Conservation (phyloP, 2,888 invertebrate species). For the Phengaris arion region DNA sequence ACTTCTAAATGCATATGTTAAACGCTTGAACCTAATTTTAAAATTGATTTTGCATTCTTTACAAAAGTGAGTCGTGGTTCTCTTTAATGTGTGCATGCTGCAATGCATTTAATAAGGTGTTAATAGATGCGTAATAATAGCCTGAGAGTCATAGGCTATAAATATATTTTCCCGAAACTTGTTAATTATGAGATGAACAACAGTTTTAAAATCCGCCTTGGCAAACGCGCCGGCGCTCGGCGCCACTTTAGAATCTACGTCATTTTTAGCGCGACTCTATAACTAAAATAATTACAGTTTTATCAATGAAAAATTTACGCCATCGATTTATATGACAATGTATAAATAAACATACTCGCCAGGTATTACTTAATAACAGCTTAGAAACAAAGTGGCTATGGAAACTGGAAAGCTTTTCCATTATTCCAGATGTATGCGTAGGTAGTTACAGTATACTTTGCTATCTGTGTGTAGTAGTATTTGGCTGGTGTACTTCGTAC, state of each 20-base stretch:
- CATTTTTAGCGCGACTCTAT: conserved; percentile 15
- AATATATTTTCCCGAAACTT: not conserved
- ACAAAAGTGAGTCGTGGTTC: no score
- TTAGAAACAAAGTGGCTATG: no score
- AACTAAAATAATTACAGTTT: conserved; percentile 1
- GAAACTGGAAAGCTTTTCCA: not conserved
- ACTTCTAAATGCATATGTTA: no score
- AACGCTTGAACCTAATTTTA: no score
- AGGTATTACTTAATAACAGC: no score
- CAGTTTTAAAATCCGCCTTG: not conserved
- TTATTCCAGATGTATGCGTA: not conserved
- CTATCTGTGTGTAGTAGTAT: no score
- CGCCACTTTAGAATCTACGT: not conserved
- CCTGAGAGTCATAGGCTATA: not conserved
- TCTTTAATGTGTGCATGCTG: no score
- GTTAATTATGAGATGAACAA: not conserved
- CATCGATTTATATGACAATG: not conserved
- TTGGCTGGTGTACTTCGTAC: no score
- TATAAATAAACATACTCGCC: not conserved
- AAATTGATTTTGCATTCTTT: no score
- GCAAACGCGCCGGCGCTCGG: conserved; percentile 17
- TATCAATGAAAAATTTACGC: not conserved
- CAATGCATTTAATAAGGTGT: no score
- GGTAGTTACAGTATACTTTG: no score
- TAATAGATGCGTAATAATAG: no score